Base-by-base conservation (phyloP, 2,113 vertebrate species). In the Brienomyrus brachyistius region DNA sequence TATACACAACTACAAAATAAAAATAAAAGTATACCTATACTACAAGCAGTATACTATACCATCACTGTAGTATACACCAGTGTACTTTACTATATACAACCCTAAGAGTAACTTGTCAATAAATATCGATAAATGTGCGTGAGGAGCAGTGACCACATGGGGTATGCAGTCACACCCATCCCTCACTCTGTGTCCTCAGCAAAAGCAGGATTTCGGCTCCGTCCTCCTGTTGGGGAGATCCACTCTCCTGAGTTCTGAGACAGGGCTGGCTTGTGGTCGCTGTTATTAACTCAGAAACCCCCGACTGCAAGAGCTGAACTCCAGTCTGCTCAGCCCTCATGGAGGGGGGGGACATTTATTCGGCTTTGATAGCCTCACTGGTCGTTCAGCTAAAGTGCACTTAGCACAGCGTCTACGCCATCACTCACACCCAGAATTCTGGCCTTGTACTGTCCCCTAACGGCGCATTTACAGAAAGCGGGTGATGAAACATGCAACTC, bases 361-460 rank as follows among this genome's bases (percentile, higher is more conserved):
- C 13, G n/a, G 62, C 54, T 31, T 19, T 88, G 62, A 88, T 47
- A 88, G 56, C 43, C 23, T 88, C 17, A 3, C 47, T 21, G 15
- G 21, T 88, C 45, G 3, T 88, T 21, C 45, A 88, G 23, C 56
- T 88, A 54, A 66, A 88, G 87, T 70, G 62, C 45, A 27, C 87
- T 88, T 50, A 88, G 43, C 89, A 90, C 66, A 77, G 86, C 54
- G 19, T 56, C 54, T 56, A 56, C 5, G 5, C 89, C 59, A 70
- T 62, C 21, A 31, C 88, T 90, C 66, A 56, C 84, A 66, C 35
- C 62, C 45, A 43, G 17, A 19, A 43, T 43, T 19, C 15, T 17
- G 1, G 21, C 62, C 5, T 74, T 0, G 15, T 31, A 1, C 62
- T n/a, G 23, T 23, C 54, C 23, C 56, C 56, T 62, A 66, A 43